Conservation (phyloP, 2,888 invertebrate species). For the Timandra comae region DNA sequence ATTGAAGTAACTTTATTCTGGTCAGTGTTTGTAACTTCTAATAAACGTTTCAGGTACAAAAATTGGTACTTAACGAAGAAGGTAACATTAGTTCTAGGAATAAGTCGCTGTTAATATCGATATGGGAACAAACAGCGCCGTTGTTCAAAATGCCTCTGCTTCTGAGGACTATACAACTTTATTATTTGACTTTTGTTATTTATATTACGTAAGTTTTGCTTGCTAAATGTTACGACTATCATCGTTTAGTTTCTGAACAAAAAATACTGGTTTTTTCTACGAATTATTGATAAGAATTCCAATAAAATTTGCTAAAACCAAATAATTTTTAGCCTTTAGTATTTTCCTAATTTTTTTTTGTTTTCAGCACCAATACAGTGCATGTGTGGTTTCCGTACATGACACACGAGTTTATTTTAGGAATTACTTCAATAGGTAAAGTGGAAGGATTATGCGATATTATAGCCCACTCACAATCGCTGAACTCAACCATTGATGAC, state of each 20-base stretch:
- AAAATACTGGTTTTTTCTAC: too few relatives aligned
- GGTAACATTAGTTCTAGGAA: constrained; percentile 21
- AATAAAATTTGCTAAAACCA: background rate
- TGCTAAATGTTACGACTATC: too few relatives aligned
- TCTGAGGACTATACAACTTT: constrained; percentile 13
- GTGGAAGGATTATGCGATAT: constrained; percentile 8
- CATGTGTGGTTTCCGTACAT: constrained; percentile 10
- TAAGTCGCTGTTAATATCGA: constrained; percentile 36
- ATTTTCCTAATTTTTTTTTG: background rate
- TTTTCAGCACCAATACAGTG: constrained; percentile 7
- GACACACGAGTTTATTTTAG: constrained; percentile 2
- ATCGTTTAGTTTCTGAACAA: too few relatives aligned
- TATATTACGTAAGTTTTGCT: constrained; percentile 11
- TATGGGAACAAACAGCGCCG: constrained; percentile 17
- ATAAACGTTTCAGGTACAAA: constrained; percentile 37
- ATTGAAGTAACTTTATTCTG: too few relatives aligned
- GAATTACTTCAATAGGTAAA: background rate
- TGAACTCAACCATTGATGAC: too few relatives aligned
- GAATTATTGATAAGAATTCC: too few relatives aligned
- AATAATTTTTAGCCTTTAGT: background rate
- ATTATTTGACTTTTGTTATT: constrained; percentile 12
- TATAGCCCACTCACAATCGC: constrained; percentile 4
- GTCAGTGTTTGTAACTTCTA: too few relatives aligned
- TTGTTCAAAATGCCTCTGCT: constrained; percentile 17
- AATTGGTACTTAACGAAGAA: constrained; percentile 30